Base-by-base conservation (phyloP, 2,888 invertebrate species). In the Hydroisotoma schaefferi region DNA sequence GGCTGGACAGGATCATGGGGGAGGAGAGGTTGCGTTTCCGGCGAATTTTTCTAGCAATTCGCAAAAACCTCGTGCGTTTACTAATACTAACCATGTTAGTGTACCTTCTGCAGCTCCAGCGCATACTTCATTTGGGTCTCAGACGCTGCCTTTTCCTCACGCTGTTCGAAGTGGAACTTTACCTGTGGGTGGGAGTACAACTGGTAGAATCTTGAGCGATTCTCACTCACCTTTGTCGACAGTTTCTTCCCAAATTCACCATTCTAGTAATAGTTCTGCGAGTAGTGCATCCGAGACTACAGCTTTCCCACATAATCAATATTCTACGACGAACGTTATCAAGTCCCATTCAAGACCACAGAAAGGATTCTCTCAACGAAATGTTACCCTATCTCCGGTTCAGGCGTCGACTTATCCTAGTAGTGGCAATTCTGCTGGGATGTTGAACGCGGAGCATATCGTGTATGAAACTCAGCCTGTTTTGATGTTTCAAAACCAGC, bases 401-500 rank as follows among this genome's bases (percentile, higher is more conserved):
- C 40, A 40, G n/a, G 15, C 40, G 20, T 18, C 40, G 3, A 5
- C 40, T 10, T 18, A 5, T 20, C 40, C 15, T 40, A 40, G 8
- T 40, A 18, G 20, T 40, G 3, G 4, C 40, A 15, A 40, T 20
- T 5, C n/a, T 5, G 40, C 5, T 18, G n/a, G 40, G 3, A 40
- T 18, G 15, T 33, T 33, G 15, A 40, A 15, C 40, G n/a, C 5
- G 15, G 40, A 40, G 8, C 55, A 58, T 43, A 52, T 64, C 18
- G 58, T 64, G 26, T 64, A 58, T 33, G 53, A 64, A 22, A 44
- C 57, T 20, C 63, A 64, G 37, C 60, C 60, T 12, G 59, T 64
- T 51, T 29, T 64, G 6, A 61, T 64, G 27, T 57, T 64, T 29
- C 63, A 59, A 6, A 63, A 57, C 40, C 55, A 43, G n/a, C 28